These are phyloP conservation scores for Erinaceus europaeus DNA, from an alignment of 2,113 vertebrate species.

Conservation along the genomic window DNA sequence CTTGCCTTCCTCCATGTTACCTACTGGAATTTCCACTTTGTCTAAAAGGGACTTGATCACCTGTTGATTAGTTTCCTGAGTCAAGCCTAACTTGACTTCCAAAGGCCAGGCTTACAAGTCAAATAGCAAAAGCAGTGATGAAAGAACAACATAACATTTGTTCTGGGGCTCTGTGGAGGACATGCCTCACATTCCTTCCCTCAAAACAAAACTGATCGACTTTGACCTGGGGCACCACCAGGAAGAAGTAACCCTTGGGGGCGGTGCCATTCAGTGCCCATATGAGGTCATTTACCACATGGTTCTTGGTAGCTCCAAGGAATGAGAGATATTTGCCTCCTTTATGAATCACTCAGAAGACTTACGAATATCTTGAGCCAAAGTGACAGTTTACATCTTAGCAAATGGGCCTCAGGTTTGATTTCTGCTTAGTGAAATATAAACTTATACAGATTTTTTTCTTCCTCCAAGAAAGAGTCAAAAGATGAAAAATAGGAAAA, in stretches of 20 bases:
- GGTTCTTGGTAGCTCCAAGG: slow-evolving; percentile 23
- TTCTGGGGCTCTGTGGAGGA: neutral
- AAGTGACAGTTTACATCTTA: slow-evolving; percentile 34
- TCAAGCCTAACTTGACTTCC: neutral
- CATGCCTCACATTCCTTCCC: slow-evolving; percentile 56
- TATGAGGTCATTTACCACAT: slow-evolving; percentile 56
- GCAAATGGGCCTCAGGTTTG: neutral
- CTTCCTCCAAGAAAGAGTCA: neutral
- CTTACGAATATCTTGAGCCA: slow-evolving; percentile 37
- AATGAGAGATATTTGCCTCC: slow-evolving; percentile 60
- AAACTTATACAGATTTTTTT: neutral
- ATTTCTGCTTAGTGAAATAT: neutral
- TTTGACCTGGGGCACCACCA: slow-evolving; percentile 56
- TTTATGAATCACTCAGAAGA: slow-evolving; percentile 42
- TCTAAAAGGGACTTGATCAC: neutral
- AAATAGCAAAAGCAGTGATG: slow-evolving; percentile 34
- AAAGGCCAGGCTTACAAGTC: neutral
- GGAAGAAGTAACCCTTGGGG: neutral
- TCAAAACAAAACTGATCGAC: slow-evolving; percentile 65
- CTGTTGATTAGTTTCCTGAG: neutral
- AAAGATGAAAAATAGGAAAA: neutral
- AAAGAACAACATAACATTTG: slow-evolving; percentile 61
- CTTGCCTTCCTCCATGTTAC: neutral
- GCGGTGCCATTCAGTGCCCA: slow-evolving; percentile 33
- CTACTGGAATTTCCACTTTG: neutral